phyloP scores from a whole-genome alignment of 2,797 vertebrate genomes.

The Hafferia zeledoni region DNA sequence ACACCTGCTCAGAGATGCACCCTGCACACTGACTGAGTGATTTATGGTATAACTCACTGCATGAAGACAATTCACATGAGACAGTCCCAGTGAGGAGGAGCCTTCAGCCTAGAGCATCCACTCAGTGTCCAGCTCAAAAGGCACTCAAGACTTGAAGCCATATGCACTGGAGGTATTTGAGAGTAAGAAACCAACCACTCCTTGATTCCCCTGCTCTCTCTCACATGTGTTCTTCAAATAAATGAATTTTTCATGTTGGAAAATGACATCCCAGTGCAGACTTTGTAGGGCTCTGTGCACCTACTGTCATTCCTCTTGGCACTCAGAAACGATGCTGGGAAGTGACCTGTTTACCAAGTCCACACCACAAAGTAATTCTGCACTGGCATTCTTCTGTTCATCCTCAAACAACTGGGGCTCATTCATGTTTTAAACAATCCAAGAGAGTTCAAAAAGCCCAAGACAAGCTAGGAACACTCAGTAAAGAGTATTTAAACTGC shows the following conservation, averaged over 20 bases:
- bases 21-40: neutral
- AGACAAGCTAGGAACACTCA: constrained; percentile 2
- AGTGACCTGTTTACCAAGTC: constrained; percentile 1
- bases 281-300: constrained; percentile 28
- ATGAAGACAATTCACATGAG: neutral
- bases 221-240: neutral
- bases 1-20: neutral
- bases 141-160: neutral
- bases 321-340: neutral
- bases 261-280: constrained; percentile 17
- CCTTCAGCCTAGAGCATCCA: neutral
- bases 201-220: neutral
- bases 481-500: constrained; percentile 22
- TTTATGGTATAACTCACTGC: neutral
- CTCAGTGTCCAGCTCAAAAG: neutral
- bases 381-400: constrained; percentile 35
- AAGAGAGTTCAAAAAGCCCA: neutral
- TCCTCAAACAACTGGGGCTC: constrained; percentile 12
- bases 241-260: neutral
- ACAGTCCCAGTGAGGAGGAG: neutral
- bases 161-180: neutral
- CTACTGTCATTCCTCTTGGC: constrained; percentile 4
- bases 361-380: constrained; percentile 14
- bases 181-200: neutral
- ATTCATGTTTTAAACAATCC: neutral